Conservation (phyloP, 2,113 vertebrate species). For the Crotophaga sulcirostris region DNA sequence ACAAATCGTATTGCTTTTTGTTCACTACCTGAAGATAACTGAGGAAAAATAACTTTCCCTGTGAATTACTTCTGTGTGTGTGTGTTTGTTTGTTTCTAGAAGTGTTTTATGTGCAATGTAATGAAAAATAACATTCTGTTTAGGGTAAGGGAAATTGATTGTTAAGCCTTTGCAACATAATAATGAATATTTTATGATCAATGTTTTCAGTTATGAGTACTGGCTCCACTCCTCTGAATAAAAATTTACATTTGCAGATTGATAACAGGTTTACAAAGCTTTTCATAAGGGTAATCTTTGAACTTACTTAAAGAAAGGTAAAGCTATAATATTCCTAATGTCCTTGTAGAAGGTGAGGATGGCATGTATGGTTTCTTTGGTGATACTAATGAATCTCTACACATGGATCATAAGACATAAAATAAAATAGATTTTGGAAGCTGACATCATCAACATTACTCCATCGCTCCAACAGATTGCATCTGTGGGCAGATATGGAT, state of each 20-base stretch:
- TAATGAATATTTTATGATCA: background rate
- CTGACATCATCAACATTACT: background rate
- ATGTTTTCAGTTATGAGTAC: background rate
- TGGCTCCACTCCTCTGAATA: background rate
- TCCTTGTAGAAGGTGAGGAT: background rate
- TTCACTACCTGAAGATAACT: background rate
- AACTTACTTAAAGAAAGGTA: background rate
- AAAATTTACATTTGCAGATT: background rate
- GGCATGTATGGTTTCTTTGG: background rate
- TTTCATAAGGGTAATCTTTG: background rate
- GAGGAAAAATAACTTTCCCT: background rate
- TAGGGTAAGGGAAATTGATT: background rate
- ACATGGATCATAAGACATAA: background rate
- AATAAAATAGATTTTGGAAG: background rate
- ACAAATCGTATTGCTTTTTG: background rate
- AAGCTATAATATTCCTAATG: background rate
- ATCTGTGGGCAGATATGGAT: background rate
- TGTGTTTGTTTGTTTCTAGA: background rate
- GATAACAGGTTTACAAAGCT: background rate
- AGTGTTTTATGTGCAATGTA: background rate
- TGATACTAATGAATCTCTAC: background rate
- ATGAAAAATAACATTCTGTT: background rate
- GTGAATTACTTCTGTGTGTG: background rate
- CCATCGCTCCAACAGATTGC: background rate
- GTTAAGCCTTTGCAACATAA: background rate